A percentile compares a stretch with the other conserved stretches of the same genome.
Conservation (phyloP, 1,140 invertebrate genomes). For the Drosophila azteca region DNA sequence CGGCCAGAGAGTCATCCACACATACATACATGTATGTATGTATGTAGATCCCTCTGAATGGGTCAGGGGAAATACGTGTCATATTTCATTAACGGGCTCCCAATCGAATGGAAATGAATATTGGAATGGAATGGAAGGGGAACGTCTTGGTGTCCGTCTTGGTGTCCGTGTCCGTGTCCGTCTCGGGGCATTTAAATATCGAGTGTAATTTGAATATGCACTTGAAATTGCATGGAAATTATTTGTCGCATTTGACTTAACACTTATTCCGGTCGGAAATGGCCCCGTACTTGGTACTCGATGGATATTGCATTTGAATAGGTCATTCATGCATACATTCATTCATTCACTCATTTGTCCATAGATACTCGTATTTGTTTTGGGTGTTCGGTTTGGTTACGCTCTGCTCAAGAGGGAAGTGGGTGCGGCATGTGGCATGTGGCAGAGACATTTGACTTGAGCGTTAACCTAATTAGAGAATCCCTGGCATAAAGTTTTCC, state of each 20-base stretch:
- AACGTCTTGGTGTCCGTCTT: no score
- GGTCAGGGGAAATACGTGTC: constrained; percentile 78
- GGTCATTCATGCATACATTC: constrained; percentile 19
- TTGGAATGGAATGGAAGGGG: no score
- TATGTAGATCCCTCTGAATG: constrained; percentile 8
- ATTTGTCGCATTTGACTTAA: constrained; percentile 63
- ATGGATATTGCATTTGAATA: constrained; percentile 42
- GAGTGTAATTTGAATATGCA: constrained; percentile 79
- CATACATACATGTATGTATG: constrained; percentile 1
- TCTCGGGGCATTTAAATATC: constrained; percentile 61
- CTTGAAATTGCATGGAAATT: constrained; percentile 79
- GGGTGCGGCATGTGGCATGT: constrained; percentile 26
- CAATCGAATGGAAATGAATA: constrained; percentile 44
- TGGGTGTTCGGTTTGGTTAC: constrained; percentile 23
- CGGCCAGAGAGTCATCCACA: constrained; percentile 45
- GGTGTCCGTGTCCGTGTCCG: neutral
- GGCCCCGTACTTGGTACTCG: constrained; percentile 53
- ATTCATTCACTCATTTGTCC: constrained; percentile 5
- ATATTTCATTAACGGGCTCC: constrained; percentile 76
- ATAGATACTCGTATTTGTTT: constrained; percentile 47
- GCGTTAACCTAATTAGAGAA: constrained; percentile 10
- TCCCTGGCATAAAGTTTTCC: neutral
- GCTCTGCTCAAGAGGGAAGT: neutral
- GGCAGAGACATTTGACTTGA: constrained; percentile 14
- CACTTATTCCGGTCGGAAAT: constrained; percentile 79